Base-by-base conservation (phyloP, 2,797 vertebrate species). In the Tragopan temminckii region DNA sequence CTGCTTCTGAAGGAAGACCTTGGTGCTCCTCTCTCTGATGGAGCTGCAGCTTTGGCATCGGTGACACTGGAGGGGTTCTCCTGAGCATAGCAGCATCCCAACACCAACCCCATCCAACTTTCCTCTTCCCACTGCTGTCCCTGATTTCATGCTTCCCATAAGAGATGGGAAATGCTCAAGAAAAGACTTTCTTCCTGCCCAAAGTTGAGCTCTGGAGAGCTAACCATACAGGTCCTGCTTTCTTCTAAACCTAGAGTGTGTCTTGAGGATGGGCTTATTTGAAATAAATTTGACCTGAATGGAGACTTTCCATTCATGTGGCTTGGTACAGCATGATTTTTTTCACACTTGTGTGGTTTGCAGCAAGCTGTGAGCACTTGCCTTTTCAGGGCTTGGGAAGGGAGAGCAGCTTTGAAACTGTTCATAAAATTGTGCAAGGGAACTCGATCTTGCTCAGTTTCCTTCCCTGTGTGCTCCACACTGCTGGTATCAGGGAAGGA, bases 361-460 rank as follows among this genome's bases (percentile, higher is more conserved):
- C 68, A 95, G 66, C 70, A 84, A 96, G 84, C 84, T 55, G 46
- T 67, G 87, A 96, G 94, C 93, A 95, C 91, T 85, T 93, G 82
- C 58, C 24, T 91, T 63, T 80, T 86, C 68, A 83, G 68, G 68
- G 62, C 48, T 57, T 63, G 78, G 84, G 78, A 95, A 96, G 80
- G 74, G 88, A 84, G 72, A 90, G 66, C 13, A 14, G 50, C 62
- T 96, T 70, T 42, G 71, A 91, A 81, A 70, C 29, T 74, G 66
- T 50, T 91, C 91, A 85, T 96, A 94, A 94, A 94, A 84, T 63
- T 79, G 76, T 89, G 89, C 74, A 77, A 85, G 88, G 61, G 75
- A 68, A 79, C 35, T 87, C 25, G 40, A 89, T 96, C 95, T 93
- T 21, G 5, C 70, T 72, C 27, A 27, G 42, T 80, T 96, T 96